Percentiles rank a stretch among this genome's conserved stretches.
These are phyloP conservation scores for Crypturellus tataupa DNA, from an alignment of 2,797 vertebrate genomes.

Conservation along the genomic window DNA sequence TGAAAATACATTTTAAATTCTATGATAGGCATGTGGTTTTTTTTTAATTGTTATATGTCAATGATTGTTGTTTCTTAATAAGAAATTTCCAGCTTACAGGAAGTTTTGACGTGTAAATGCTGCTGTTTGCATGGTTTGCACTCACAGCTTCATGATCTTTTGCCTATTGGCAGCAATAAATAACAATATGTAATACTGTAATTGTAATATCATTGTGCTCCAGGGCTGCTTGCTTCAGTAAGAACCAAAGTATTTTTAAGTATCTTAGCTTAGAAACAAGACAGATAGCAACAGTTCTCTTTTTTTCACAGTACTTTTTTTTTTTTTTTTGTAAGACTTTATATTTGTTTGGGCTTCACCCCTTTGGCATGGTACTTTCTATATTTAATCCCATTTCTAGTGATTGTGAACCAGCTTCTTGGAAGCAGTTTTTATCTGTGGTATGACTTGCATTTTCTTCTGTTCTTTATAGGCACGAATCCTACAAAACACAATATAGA, in stretches of 20 bases:
- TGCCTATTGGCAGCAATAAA: neutral
- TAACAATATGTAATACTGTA: neutral
- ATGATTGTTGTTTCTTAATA: neutral
- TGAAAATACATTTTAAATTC: neutral
- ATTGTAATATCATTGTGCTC: neutral
- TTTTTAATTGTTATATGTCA: neutral
- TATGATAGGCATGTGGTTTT: neutral
- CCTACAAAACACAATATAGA: conserved; percentile 94
- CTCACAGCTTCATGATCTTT: neutral
- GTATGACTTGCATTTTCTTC: conserved; percentile 34
- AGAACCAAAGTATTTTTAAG: neutral
- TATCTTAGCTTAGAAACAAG: neutral
- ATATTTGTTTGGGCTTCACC: neutral
- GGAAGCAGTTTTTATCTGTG: neutral
- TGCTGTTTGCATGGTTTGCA: neutral
- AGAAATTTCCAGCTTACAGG: neutral
- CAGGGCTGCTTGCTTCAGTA: neutral
- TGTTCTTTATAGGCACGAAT: conserved; percentile 88
- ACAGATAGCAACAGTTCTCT: neutral
- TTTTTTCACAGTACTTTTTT: neutral
- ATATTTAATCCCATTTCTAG: neutral
- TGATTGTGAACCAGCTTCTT: neutral
- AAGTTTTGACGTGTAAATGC: neutral
- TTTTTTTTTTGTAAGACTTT: neutral
- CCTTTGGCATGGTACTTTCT: neutral